Evolutionary conservation across 1,140 invertebrate species (phyloP).

Genomic region (Eurytemora carolleeae): DNA sequence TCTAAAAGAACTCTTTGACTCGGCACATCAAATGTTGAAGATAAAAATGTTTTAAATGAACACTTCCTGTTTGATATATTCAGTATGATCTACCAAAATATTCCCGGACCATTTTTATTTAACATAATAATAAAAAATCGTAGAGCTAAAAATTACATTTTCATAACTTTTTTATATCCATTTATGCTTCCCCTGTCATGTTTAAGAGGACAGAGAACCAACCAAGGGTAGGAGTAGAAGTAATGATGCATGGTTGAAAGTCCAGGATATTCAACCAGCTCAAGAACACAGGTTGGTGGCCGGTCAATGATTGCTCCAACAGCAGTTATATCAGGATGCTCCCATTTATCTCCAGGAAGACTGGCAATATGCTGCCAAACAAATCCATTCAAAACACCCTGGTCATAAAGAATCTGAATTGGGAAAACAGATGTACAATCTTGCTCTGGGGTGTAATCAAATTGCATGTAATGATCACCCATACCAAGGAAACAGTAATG

Average conservation of each 20-base stretch:
- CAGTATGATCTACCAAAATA: too few relatives aligned
- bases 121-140: too few relatives aligned
- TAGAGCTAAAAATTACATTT: too few relatives aligned
- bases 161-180: not conserved
- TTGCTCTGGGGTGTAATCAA: conserved; percentile 5
- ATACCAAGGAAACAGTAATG: conserved; percentile 10
- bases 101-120: too few relatives aligned
- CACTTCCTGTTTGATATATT: too few relatives aligned
- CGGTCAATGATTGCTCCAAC: conserved; percentile 2
- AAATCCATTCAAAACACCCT: conserved; percentile 7
- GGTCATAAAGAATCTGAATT: conserved; percentile 7
- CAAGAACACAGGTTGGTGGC: conserved; percentile 8
- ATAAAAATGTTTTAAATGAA: too few relatives aligned
- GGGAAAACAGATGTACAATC: not conserved
- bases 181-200: not conserved
- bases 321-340: not conserved
- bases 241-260: conserved; percentile 14
- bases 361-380: conserved; percentile 12
- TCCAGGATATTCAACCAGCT: conserved; percentile 3
- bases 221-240: not conserved
- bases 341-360: conserved; percentile 2
- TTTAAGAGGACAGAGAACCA: not conserved
- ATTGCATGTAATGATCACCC: conserved; percentile 13
- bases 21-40: too few relatives aligned
- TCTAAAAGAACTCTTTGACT: too few relatives aligned